A percentile compares a stretch with the other conserved stretches of the same genome.
Conservation (phyloP, 2,113 vertebrate species). For the Oryzias melastigma region DNA sequence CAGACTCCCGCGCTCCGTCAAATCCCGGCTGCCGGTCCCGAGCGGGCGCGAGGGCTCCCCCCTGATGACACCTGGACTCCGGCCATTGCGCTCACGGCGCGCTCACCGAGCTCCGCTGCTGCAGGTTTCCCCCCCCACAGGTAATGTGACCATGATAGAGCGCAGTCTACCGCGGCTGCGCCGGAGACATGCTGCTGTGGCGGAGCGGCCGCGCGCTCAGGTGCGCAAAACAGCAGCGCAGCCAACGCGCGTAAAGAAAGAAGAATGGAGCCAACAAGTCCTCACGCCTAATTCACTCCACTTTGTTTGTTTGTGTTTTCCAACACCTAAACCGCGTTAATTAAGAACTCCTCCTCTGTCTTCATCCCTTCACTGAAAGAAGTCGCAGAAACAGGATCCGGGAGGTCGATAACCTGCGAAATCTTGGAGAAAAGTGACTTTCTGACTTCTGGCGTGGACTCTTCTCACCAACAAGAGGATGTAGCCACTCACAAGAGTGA, state of each 20-base stretch:
- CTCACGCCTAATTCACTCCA: slow-evolving; percentile 39
- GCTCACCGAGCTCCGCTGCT: slow-evolving; percentile 35
- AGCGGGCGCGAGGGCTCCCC: slow-evolving; percentile 52
- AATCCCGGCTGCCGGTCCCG: slow-evolving; percentile 59
- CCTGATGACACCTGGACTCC: slow-evolving; percentile 45
- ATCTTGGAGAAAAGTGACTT: slow-evolving; percentile 50
- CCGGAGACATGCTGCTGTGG: slow-evolving; percentile 33
- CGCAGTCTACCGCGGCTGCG: slow-evolving; percentile 2
- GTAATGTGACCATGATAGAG: slow-evolving; percentile 5
- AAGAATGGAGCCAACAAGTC: slow-evolving; percentile 50
- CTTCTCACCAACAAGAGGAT: slow-evolving; percentile 36
- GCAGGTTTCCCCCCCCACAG: slow-evolving; percentile 10
- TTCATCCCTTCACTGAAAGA: not conserved
- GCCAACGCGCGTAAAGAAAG: slow-evolving; percentile 22
- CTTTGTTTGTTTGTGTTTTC: not conserved
- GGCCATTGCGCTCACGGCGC: slow-evolving; percentile 48
- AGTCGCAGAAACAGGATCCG: not conserved
- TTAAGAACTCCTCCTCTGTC: not conserved
- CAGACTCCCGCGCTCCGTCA: slow-evolving; percentile 53
- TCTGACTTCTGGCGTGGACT: slow-evolving; percentile 69
- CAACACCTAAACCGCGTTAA: not conserved
- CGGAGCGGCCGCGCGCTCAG: slow-evolving; percentile 29
- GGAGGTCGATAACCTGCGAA: too few species aligned
- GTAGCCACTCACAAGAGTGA: slow-evolving; percentile 41
- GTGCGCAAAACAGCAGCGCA: slow-evolving; percentile 30